A percentile compares a stretch with the other conserved stretches of the same genome.
Evolutionary conservation across 2,888 invertebrate genomes (phyloP).

Genomic region (Hyppa rectilinea): DNA sequence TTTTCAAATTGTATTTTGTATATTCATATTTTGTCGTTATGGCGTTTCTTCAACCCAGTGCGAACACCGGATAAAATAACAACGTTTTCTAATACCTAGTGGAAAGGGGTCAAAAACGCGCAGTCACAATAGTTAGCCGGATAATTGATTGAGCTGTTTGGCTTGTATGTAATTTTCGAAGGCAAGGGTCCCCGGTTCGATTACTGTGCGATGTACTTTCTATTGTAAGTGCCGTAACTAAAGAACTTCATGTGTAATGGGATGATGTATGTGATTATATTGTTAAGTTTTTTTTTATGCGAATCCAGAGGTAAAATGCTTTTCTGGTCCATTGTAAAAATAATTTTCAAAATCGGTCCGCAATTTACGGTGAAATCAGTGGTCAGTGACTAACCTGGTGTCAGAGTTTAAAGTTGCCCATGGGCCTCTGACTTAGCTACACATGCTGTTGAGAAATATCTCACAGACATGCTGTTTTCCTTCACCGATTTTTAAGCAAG

Average conservation of each 20-base stretch:
- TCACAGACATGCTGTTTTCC: too few relatives aligned
- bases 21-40: too few relatives aligned
- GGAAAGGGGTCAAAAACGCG: slow-evolving; percentile 75
- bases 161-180: slow-evolving; percentile 61
- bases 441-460: too few relatives aligned
- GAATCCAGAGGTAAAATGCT: neutral
- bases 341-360: too few relatives aligned
- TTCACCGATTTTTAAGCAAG: too few relatives aligned
- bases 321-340: too few relatives aligned
- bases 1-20: too few relatives aligned
- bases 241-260: slow-evolving; percentile 30
- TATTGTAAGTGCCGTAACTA: slow-evolving; percentile 50
- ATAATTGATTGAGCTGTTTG: slow-evolving; percentile 74
- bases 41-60: slow-evolving; percentile 47
- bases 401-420: too few relatives aligned
- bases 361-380: too few relatives aligned
- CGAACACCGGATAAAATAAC: slow-evolving; percentile 59
- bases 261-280: slow-evolving; percentile 22
- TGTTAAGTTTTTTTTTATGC: neutral
- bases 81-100: slow-evolving; percentile 59
- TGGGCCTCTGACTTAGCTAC: too few relatives aligned
- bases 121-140: slow-evolving; percentile 76
- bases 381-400: too few relatives aligned
- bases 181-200: slow-evolving; percentile 59
- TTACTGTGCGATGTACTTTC: slow-evolving; percentile 55